Conservation (phyloP, 2,113 vertebrate species). For the Macheiramphus alcinus region DNA sequence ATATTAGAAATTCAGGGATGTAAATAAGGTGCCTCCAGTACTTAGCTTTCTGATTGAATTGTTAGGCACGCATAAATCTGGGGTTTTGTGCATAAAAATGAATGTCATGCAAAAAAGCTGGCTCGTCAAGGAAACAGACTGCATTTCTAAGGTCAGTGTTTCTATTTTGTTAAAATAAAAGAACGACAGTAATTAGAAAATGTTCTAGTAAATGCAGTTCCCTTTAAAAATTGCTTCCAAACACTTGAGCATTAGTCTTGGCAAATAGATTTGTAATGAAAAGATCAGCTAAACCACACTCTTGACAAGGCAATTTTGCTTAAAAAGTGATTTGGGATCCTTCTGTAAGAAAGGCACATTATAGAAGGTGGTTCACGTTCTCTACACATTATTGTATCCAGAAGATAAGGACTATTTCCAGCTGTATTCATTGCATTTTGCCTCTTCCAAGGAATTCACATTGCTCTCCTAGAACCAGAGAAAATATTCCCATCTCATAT, state of each 20-base stretch:
- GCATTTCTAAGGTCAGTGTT: not conserved
- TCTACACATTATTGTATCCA: not conserved
- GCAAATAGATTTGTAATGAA: not conserved
- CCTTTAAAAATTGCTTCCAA: not conserved
- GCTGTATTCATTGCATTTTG: not conserved
- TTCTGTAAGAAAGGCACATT: slow-evolving; percentile 38
- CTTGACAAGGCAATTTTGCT: not conserved
- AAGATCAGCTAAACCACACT: not conserved
- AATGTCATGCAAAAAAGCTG: not conserved
- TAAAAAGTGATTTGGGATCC: slow-evolving; percentile 41
- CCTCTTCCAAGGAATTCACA: not conserved
- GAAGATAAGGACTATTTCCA: not conserved
- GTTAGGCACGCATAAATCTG: not conserved
- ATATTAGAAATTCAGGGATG: not conserved
- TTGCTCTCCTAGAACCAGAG: not conserved
- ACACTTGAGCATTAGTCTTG: not conserved
- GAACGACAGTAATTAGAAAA: not conserved
- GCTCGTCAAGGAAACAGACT: not conserved
- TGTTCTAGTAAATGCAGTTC: not conserved
- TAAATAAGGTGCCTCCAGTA: not conserved
- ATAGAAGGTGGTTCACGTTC: not conserved
- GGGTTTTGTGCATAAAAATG: not conserved
- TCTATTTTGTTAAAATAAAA: not conserved
- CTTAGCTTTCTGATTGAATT: not conserved
- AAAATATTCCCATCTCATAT: not conserved